Evolutionary conservation across 2,797 vertebrate species (phyloP), one percentile per base, ranked within the genome.

Genomic region (Mastacembelus armatus): DNA sequence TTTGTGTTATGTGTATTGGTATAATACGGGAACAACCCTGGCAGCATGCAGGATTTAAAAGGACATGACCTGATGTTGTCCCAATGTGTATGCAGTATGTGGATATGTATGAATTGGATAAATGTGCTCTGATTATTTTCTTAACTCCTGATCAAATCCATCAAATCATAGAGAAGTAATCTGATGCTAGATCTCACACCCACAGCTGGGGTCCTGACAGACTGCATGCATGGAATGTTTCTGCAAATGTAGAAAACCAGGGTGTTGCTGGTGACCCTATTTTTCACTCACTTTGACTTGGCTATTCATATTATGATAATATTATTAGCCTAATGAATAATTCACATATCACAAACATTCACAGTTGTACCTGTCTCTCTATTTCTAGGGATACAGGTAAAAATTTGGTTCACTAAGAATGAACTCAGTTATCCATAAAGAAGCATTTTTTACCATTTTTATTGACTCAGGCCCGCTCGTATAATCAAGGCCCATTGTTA

Each of bases 401-500:
- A n/a, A n/a, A n/a, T n/a, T n/a, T n/a, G n/a, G n/a, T n/a, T n/a
- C n/a, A n/a, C n/a, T n/a, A n/a, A n/a, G n/a, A 60, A n/a, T 32
- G 12, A 47, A 56, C 22, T 47, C 39, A 32, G 0, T 49, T 45
- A 14, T 1, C 2, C 39, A 15, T 39, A 15, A 49, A 36, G 14
- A 24, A 47, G 8, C 49, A 16, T 35, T 56, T 71, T 67, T 19
- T 32, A 22, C 4, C 3, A 36, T 49, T 82, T 29, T 30, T 29
- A 27, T 59, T 66, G 21, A 55, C 26, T 71, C 35, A 8, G 12
- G 21, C 32, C 43, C 18, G 48, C 10, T 66, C 61, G 24, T 66
- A n/a, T 44, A 75, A 78, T 78, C 77, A 80, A 48, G 42, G 45
- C 22, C 32, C 11, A 59, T 66, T 78, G 71, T 76, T 47, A 29